Evolutionary conservation across 2,113 vertebrate genomes (phyloP).

Genomic region (Scophthalmus maximus): DNA sequence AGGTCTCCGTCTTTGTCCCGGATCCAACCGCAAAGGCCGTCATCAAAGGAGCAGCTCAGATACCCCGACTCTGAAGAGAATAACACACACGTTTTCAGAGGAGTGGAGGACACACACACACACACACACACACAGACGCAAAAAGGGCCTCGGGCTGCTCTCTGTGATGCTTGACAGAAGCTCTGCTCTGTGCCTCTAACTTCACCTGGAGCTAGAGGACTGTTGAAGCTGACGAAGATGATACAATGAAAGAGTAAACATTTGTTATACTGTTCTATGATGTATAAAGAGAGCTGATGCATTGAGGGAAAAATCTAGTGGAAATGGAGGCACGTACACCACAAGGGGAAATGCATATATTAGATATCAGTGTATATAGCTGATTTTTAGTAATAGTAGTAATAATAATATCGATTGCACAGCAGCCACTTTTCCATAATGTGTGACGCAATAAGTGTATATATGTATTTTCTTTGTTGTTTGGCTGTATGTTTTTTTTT

Average conservation of each 20-base stretch:
- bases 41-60: conserved; percentile 93
- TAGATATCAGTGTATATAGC: not conserved
- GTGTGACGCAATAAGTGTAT: too few species aligned
- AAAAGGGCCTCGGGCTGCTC: conserved; percentile 1
- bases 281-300: conserved; percentile 17
- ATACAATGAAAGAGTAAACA: conserved; percentile 28
- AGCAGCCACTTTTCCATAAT: too few species aligned
- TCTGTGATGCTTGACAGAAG: conserved; percentile 23
- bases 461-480: too few species aligned
- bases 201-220: conserved; percentile 3
- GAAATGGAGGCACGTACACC: conserved; percentile 4
- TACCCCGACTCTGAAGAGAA: conserved; percentile 83
- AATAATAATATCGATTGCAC: too few species aligned
- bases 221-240: not conserved
- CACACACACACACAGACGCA: not conserved
- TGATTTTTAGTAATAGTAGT: too few species aligned
- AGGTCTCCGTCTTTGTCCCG: conserved; percentile 88
- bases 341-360: not conserved
- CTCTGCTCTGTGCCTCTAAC: conserved; percentile 18
- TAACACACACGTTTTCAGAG: conserved; percentile 33
- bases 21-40: conserved; percentile 94
- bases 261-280: conserved; percentile 12
- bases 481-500: too few species aligned
- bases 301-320: conserved; percentile 7
- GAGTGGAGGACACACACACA: not conserved